Base-by-base conservation (phyloP, 2,113 vertebrate genomes). In the Syrmaticus mikado region DNA sequence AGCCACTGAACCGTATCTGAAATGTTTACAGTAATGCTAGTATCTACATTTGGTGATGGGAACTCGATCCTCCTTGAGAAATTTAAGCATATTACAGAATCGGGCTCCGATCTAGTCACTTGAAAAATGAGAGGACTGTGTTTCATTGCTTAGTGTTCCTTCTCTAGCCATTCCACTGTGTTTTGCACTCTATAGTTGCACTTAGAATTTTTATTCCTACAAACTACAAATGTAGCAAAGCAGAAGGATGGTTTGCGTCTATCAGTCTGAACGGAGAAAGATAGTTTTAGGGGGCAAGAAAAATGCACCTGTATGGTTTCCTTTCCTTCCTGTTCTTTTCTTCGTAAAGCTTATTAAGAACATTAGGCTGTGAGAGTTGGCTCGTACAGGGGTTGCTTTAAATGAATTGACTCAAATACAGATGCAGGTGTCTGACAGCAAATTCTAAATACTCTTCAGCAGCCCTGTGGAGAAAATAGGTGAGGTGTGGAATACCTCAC, bases 311-410 rank as follows among this genome's bases (percentile, higher is more conserved):
- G 55, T 40, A 34, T 28, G 52, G 52, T 80, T 82, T 55, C 8
- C 24, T 36, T 12, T 73, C 40, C n/a, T 83, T 80, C 66, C 48
- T 65, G 19, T 46, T 79, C 22, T 36, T 17, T 60, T 94, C 36
- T 82, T 92, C 48, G 70, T 83, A 57, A 78, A 88, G 28, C 48
- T 6, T 76, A 67, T 89, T 92, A 95, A 94, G 80, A 32, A 43
- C 36, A 61, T 75, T 62, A 82, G 32, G 22, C 76, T 28, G 48
- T 92, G 73, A 88, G 27, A 36, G 17, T 53, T 38, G 15, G 60
- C 38, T 82, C 24, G 61, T 62, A 78, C 11, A 74, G 67, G 86
- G 81, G 73, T 76, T 27, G 53, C 83, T 94, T 86, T 84, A 93
- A 82, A 88, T 65, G 70, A 87, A 48, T 72, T 75, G 36, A 85